phyloP scores from a whole-genome alignment of 2,888 invertebrate species.

The Lingula anatina region DNA sequence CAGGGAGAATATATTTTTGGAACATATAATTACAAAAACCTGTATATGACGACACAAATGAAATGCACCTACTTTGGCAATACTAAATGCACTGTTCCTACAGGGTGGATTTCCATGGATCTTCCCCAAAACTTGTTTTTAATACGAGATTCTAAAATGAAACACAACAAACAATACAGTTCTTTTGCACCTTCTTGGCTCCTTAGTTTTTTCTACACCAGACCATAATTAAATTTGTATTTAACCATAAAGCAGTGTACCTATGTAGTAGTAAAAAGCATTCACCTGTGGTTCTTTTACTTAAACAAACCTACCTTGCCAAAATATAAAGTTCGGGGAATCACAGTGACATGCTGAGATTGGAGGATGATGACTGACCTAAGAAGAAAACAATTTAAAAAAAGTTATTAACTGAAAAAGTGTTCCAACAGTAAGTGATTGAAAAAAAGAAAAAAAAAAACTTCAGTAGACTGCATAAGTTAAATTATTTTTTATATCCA shows the following conservation, averaged over 20 bases:
- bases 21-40: too few relatives aligned
- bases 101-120: slow-evolving; percentile 82
- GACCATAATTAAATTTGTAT: slow-evolving; percentile 1
- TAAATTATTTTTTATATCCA: neutral
- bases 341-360: slow-evolving; percentile 77
- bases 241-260: too few relatives aligned
- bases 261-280: too few relatives aligned
- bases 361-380: slow-evolving; percentile 82
- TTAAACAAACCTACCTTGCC: slow-evolving; percentile 58
- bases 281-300: neutral
- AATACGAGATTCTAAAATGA: slow-evolving; percentile 64
- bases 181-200: neutral
- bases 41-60: too few relatives aligned
- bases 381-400: slow-evolving; percentile 7
- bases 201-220: neutral
- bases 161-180: slow-evolving; percentile 2
- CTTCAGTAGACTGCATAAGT: neutral
- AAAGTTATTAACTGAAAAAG: too few relatives aligned
- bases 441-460: slow-evolving; percentile 4
- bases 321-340: slow-evolving; percentile 70
- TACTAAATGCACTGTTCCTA: slow-evolving; percentile 67
- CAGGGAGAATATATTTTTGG: too few relatives aligned
- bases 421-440: too few relatives aligned
- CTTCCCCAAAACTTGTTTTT: slow-evolving; percentile 89
- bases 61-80: too few relatives aligned